Percentiles rank a stretch among this genome's conserved stretches.
Evolutionary conservation across 2,113 vertebrate genomes (phyloP).

Genomic region (Mormyrus lacerda): DNA sequence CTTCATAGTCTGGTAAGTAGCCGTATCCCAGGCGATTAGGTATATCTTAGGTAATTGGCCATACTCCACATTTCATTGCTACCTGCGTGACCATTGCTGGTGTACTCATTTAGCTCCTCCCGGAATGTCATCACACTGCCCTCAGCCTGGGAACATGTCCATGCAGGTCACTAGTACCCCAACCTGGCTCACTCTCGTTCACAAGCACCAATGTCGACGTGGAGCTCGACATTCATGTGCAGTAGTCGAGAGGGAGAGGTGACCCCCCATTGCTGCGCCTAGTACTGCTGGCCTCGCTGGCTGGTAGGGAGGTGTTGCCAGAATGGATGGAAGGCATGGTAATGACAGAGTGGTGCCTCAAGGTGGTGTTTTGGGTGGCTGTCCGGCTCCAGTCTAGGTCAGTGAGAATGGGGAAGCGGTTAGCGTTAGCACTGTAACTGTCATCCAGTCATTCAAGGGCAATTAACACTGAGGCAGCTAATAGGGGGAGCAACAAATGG

Average conservation of each 20-base stretch:
- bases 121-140: conserved; percentile 8
- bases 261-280: conserved; percentile 36
- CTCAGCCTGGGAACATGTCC: conserved; percentile 10
- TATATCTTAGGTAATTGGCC: neutral
- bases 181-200: neutral
- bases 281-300: conserved; percentile 27
- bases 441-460: neutral
- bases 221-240: neutral
- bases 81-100: conserved; percentile 3
- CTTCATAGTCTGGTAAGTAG: neutral
- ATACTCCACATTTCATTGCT: conserved; percentile 1
- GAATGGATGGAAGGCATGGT: conserved; percentile 22
- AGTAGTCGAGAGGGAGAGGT: neutral
- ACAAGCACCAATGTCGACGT: neutral
- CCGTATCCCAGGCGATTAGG: neutral
- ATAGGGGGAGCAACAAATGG: neutral
- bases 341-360: conserved; percentile 21
- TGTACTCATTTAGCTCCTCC: conserved; percentile 10
- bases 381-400: conserved; percentile 62
- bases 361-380: conserved; percentile 40
- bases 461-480: neutral
- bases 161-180: neutral
- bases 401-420: neutral
- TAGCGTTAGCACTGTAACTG: neutral
- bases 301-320: conserved; percentile 42